phyloP scores from a whole-genome alignment of 2,797 vertebrate species.

The Toxotes lorentzi region DNA sequence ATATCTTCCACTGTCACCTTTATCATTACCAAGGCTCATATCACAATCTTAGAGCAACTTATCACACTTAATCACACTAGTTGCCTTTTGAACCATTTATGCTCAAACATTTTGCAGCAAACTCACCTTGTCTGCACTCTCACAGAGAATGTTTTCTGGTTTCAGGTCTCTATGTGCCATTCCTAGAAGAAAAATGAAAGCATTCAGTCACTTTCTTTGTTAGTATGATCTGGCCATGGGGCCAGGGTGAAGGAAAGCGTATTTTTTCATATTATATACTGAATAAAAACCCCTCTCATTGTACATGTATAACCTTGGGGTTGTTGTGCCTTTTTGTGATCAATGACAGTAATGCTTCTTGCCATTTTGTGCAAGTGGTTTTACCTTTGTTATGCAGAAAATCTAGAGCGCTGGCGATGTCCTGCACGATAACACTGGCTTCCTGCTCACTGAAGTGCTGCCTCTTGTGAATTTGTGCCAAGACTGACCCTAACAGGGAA shows the following conservation, averaged over 20 bases:
- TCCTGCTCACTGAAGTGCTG: slow-evolving; percentile 96
- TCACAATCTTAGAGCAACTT: not conserved
- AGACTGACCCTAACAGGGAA: slow-evolving; percentile 89
- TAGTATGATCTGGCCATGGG: not conserved
- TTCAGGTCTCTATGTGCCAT: slow-evolving; percentile 98
- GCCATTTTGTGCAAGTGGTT: slow-evolving; percentile 3
- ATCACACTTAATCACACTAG: slow-evolving; percentile 16
- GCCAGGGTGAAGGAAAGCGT: not conserved
- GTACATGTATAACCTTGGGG: not conserved
- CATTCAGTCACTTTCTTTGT: not conserved
- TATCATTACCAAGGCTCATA: not conserved
- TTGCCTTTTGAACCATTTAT: slow-evolving; percentile 9
- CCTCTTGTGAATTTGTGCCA: slow-evolving; percentile 95
- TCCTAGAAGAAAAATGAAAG: slow-evolving; percentile 77
- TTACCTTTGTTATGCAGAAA: slow-evolving; percentile 98
- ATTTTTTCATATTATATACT: not conserved
- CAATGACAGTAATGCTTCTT: not conserved
- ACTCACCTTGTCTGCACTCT: slow-evolving; percentile 92
- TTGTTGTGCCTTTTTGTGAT: not conserved
- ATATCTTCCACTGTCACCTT: not conserved
- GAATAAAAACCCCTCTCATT: not conserved
- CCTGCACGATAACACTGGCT: slow-evolving; percentile 95
- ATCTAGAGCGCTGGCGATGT: slow-evolving; percentile 96
- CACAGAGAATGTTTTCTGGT: slow-evolving; percentile 97
- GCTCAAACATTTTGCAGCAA: not conserved